Base-by-base conservation (phyloP, 2,113 vertebrate species). In the Thryonomys swinderianus region DNA sequence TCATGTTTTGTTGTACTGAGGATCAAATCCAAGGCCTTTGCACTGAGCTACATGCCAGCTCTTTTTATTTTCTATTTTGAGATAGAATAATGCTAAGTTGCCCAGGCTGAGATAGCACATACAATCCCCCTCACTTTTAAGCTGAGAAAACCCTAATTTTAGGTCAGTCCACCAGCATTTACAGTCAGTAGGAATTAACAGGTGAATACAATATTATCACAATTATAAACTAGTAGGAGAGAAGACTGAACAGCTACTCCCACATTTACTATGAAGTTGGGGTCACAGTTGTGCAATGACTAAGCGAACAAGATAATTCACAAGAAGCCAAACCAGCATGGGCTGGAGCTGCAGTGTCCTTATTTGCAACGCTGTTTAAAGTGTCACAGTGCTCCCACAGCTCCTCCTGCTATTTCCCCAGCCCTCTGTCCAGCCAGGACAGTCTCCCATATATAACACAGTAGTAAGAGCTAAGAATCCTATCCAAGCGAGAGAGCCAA, bases 161-260 rank as follows among this genome's bases (percentile, higher is more conserved):
- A 37, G 67, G n/a, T 40, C 64, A 37, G 32, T 48, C 30, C 30
- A 42, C 53, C n/a, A 21, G 21, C 25, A 18, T 7, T 53, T 30
- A 6, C 11, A 17, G 18, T 55, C 64, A 10, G 48, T n/a, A 42
- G n/a, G 30, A 30, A 59, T 25, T 23, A 53, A 48, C 57, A 20
- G 18, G 34, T 21, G 23, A 40, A 9, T 25, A 34, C 57, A 51
- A 69, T 0, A 0, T 32, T 14, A 40, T 81, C 27, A 55, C 34
- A 34, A 0, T 55, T 23, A 16, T 30, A 32, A 0, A 20, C 34
- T 61, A 17, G 3, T 14, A 10, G 2, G 8, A 32, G n/a, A 51
- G 27, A 34, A 83, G n/a, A 61, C 66, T 27, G 53, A 64, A 14
- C 37, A 17, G 14, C 21, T 3, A 3, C 23, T 30, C 79, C 45